Evolutionary conservation across 1,140 invertebrate genomes (phyloP).

Genomic region (Lasioglossum baleicum): DNA sequence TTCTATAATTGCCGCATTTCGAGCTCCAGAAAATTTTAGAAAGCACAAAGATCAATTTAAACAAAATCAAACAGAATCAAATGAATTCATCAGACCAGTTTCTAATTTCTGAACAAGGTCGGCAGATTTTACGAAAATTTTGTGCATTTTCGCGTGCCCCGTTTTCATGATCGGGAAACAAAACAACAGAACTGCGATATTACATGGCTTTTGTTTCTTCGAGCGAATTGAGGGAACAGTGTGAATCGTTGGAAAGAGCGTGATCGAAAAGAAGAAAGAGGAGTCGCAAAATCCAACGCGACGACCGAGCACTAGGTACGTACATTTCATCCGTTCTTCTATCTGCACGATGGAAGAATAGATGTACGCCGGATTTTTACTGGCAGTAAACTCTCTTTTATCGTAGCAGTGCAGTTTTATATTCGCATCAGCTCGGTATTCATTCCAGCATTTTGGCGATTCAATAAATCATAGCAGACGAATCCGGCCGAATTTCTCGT

Average conservation of each 20-base stretch:
- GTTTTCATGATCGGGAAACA: background rate
- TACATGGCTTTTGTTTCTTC: constrained; percentile 31
- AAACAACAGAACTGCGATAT: constrained; percentile 37
- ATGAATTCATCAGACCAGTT: too few species aligned
- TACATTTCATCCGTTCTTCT: constrained; percentile 49
- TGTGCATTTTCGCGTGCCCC: background rate
- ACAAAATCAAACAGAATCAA: too few species aligned
- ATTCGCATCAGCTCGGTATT: background rate
- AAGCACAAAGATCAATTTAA: too few species aligned
- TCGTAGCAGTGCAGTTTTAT: constrained; percentile 38
- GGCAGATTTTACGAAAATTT: too few species aligned
- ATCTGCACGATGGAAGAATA: background rate
- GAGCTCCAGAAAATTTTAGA: too few species aligned
- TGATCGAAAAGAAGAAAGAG: background rate
- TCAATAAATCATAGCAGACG: constrained; percentile 35
- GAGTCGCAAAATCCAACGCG: constrained; percentile 1
- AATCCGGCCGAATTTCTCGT: background rate
- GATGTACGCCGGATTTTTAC: constrained; percentile 50
- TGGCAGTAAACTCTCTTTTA: constrained; percentile 62
- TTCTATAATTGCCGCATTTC: too few species aligned
- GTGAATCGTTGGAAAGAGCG: constrained; percentile 9
- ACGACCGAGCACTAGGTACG: constrained; percentile 15
- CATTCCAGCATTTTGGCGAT: constrained; percentile 22
- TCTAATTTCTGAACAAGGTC: too few species aligned
- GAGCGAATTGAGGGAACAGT: constrained; percentile 36